Percentiles rank a stretch among this genome's conserved stretches.
These are phyloP conservation scores for Podarcis raffonei DNA, from an alignment of 2,113 vertebrate genomes.

Conservation along the genomic window DNA sequence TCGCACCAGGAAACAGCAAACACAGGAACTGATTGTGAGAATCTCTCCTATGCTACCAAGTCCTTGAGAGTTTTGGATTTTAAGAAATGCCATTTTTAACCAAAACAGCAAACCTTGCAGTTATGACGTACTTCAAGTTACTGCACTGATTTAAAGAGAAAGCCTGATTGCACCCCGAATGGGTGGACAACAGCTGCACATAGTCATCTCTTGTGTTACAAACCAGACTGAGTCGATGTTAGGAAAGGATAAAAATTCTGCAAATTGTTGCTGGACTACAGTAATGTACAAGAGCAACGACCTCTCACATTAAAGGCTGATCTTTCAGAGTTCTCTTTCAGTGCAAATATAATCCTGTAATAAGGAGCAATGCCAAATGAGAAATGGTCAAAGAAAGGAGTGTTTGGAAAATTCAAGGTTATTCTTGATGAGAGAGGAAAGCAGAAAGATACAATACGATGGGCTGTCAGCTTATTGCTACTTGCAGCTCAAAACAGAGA, in stretches of 20 bases:
- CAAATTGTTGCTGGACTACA: constrained; percentile 39
- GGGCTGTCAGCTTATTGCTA: constrained; percentile 40
- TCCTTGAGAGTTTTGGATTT: too few species aligned
- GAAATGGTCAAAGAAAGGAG: constrained; percentile 43
- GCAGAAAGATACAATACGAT: background rate
- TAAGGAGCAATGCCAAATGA: background rate
- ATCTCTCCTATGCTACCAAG: too few species aligned
- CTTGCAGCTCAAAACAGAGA: constrained; percentile 41
- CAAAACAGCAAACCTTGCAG: too few species aligned
- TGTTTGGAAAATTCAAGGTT: background rate
- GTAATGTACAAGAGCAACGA: background rate
- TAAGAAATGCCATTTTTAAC: too few species aligned
- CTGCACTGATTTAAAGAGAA: background rate
- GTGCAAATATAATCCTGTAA: constrained; percentile 35
- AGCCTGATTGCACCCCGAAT: background rate
- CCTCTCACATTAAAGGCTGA: constrained; percentile 13
- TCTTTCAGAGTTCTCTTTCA: constrained; percentile 19
- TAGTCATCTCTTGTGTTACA: background rate
- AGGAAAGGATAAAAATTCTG: background rate
- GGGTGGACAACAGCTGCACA: background rate
- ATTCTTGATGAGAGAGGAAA: background rate
- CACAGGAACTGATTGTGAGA: too few species aligned
- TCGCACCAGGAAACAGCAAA: too few species aligned
- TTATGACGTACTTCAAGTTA: too few species aligned
- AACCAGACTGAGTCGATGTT: constrained; percentile 12